phyloP scores from a whole-genome alignment of 1,140 invertebrate genomes.

The Parasteatoda tepidariorum region DNA sequence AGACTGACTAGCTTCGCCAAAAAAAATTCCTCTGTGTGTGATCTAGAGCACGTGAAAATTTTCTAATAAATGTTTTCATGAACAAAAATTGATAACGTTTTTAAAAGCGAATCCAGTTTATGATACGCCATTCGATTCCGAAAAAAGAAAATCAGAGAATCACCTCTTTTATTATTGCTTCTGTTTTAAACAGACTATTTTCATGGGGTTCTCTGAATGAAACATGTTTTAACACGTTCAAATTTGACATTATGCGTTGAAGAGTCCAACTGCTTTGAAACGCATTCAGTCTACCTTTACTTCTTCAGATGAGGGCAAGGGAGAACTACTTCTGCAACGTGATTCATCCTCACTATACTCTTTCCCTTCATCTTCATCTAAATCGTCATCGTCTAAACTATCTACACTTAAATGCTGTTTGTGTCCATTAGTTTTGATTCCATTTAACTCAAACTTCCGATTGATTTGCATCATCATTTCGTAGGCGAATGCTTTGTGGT shows the following conservation, averaged over 20 bases:
- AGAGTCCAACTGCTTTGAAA: not conserved
- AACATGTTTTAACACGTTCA: not conserved
- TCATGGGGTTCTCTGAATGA: not conserved
- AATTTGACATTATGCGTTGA: constrained; percentile 5
- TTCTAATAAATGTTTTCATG: not conserved
- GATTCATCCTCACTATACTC: constrained; percentile 48
- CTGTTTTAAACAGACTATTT: constrained; percentile 25
- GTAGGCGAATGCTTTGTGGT: constrained; percentile 17
- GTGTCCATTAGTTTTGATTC: constrained; percentile 41
- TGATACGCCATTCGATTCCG: not conserved
- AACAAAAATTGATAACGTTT: not conserved
- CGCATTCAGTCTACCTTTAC: constrained; percentile 43
- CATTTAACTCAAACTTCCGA: constrained; percentile 38
- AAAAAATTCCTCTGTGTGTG: not conserved
- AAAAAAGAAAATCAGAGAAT: not conserved
- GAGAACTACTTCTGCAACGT: constrained; percentile 16
- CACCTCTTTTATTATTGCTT: not conserved
- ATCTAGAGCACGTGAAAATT: not conserved
- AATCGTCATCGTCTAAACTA: constrained; percentile 23
- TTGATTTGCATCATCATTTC: constrained; percentile 47
- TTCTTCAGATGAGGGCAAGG: constrained; percentile 15
- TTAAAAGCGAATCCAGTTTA: not conserved
- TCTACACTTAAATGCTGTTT: constrained; percentile 30
- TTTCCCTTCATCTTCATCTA: constrained; percentile 26
- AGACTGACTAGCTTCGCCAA: constrained; percentile 48